Evolutionary conservation across 2,113 vertebrate species (phyloP).

Genomic region (Thryonomys swinderianus): DNA sequence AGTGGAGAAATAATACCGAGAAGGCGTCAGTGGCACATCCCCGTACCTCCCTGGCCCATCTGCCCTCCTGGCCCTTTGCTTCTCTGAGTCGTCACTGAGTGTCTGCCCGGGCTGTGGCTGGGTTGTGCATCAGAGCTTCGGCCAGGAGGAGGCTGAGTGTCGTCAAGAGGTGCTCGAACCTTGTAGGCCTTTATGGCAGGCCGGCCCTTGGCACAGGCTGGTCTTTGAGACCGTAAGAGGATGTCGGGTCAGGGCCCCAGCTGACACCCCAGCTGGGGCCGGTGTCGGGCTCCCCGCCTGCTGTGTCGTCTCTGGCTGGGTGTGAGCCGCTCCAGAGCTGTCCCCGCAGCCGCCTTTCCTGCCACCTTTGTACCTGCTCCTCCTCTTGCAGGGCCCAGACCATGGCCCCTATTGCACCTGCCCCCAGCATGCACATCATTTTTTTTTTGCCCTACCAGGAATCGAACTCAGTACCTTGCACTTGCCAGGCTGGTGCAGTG

Average conservation of each 20-base stretch:
- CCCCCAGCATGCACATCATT: fast-evolving
- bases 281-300: background rate
- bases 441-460: too few species aligned
- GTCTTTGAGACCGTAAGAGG: background rate
- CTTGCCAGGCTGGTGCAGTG: too few species aligned
- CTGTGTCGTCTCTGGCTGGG: too few species aligned
- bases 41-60: too few species aligned
- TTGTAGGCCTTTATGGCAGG: background rate
- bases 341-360: background rate
- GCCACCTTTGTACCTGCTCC: background rate
- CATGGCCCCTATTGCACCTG: background rate
- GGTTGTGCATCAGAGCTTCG: background rate
- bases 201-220: background rate
- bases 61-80: background rate
- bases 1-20: background rate
- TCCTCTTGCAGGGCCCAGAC: background rate
- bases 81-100: background rate
- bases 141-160: background rate
- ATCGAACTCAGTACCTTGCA: too few species aligned
- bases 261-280: background rate
- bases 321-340: background rate
- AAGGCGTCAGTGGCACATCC: background rate
- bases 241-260: background rate
- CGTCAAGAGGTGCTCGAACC: background rate
- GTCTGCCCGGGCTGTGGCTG: background rate